Evolutionary conservation across 2,888 invertebrate species (phyloP), one percentile per base, ranked within the genome.

Genomic region (Amphipyra berbera): DNA sequence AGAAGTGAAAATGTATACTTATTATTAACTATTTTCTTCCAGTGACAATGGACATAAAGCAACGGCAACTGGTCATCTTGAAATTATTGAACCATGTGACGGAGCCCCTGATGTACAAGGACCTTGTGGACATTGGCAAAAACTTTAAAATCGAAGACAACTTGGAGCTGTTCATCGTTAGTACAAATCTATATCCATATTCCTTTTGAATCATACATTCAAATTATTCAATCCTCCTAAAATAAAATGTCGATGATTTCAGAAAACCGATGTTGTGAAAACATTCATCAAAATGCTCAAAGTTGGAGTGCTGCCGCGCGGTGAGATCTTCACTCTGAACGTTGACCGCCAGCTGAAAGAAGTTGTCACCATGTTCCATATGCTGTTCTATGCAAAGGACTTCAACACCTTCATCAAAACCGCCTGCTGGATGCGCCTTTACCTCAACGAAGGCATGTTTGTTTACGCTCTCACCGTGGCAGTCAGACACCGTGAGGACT

Each of bases 211-310:
- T 30, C 30, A 30, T 30, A 30, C 30, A 30, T 30, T 30, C 7
- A 30, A 30, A 30, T 33, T 33, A 33, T 37, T 37, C 12, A 10
- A 2, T 37, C 0, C 8, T 37, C 12, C 12, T 6, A 14, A 33
- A 48, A 12, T 35, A 35, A 15, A 10, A 30, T 40, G 4, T 6
- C 13, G 7, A 10, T 13, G 0, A 38, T 78, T 89, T 87, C 88
- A 96, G 96, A 95, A 95, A 84, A 87, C 88, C 9, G 95, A 96
- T 78, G 93, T 93, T 45, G 95, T 96, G 5, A 95, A 96, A 72
- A 92, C 95, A 71, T 96, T 96, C 86, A 82, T 95, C n/a, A 92
- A 95, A 58, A 87, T 92, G 61, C 88, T 95, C 49, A 93, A 95
- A 52, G 84, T 95, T 40, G 96, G 96, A 41, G 87, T 95, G 64